These are phyloP conservation scores for Leucoma salicis DNA, from an alignment of 2,888 invertebrate species.

Conservation along the genomic window DNA sequence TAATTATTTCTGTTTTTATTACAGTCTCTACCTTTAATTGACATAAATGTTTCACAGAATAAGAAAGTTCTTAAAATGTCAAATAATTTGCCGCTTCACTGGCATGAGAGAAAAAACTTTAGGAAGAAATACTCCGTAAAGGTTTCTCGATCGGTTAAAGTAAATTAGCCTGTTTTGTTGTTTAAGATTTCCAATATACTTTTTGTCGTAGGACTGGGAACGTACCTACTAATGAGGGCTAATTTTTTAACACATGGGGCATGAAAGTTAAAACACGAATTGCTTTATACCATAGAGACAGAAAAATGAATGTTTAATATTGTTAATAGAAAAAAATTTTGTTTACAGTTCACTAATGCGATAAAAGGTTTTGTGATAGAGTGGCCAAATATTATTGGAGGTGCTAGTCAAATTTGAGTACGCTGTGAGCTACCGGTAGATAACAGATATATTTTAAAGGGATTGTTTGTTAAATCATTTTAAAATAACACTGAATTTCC, in stretches of 20 bases:
- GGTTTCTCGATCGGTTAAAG: neutral
- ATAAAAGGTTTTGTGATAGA: too few species aligned
- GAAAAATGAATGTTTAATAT: too few species aligned
- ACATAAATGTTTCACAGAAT: slow-evolving; percentile 1
- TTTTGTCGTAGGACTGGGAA: neutral
- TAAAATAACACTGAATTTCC: too few species aligned
- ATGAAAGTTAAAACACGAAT: neutral
- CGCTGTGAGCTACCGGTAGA: too few species aligned
- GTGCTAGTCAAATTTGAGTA: too few species aligned
- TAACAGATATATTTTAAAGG: too few species aligned
- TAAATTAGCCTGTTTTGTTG: neutral
- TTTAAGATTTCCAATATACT: neutral
- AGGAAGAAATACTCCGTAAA: neutral
- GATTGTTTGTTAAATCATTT: too few species aligned
- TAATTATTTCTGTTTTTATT: neutral
- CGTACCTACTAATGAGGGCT: neutral
- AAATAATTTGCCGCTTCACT: slow-evolving; percentile 2
- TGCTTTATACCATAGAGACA: too few species aligned
- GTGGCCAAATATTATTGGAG: too few species aligned
- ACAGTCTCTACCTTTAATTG: neutral
- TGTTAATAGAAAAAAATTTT: too few species aligned
- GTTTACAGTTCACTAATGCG: too few species aligned
- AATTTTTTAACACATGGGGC: neutral
- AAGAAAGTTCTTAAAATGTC: neutral
- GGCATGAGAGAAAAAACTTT: slow-evolving; percentile 1